phyloP scores from a whole-genome alignment of 2,888 invertebrate species.

The Erebia epiphron region DNA sequence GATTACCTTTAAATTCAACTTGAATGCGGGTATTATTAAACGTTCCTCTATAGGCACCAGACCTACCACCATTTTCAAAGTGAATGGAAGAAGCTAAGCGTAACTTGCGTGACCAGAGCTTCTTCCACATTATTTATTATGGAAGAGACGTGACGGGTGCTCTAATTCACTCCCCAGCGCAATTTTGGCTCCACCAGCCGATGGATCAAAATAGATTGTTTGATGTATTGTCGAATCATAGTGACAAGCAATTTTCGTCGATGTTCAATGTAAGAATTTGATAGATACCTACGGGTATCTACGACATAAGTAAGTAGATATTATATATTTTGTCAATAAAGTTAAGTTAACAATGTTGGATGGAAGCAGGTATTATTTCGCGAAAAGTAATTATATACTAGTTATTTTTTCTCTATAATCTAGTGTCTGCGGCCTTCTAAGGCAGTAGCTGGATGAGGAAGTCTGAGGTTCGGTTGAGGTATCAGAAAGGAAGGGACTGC shows the following conservation, averaged over 20 bases:
- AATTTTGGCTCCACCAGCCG: conserved; percentile 36
- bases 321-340: no score
- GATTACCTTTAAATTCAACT: conserved; percentile 39
- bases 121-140: conserved; percentile 41
- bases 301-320: no score
- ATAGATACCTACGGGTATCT: neutral
- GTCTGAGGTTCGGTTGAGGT: no score
- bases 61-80: neutral
- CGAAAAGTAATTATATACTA: no score
- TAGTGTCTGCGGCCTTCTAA: no score
- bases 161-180: conserved; percentile 38
- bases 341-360: no score
- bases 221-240: conserved; percentile 32
- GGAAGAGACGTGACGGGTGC: conserved; percentile 39
- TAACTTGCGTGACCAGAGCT: conserved; percentile 43
- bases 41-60: neutral
- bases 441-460: no score
- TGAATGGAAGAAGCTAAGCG: neutral
- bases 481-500: no score
- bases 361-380: no score
- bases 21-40: conserved; percentile 39
- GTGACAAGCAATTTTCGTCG: conserved; percentile 22
- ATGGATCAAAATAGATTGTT: conserved; percentile 38
- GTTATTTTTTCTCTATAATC: no score
- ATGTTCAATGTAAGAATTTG: conserved; percentile 5